Conservation (phyloP, 2,888 invertebrate species). For the Nesidiocoris tenuis region DNA sequence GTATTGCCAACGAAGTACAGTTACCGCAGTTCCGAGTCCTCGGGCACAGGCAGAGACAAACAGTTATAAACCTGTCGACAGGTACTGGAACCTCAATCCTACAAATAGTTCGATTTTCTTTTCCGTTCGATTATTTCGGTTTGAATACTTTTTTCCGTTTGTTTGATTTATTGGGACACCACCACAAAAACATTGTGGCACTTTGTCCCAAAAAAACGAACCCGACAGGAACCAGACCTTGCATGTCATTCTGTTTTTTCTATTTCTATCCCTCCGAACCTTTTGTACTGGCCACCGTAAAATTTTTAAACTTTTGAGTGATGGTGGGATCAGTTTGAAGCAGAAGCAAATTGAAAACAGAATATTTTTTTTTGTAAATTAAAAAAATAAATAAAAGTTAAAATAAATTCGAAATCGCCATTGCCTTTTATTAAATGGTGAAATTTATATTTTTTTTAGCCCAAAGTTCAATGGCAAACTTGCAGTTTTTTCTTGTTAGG, state of each 20-base stretch:
- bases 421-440: too few species aligned
- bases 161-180: conserved; percentile 4
- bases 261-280: not conserved
- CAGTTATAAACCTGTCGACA: conserved; percentile 92
- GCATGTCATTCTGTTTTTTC: conserved; percentile 5
- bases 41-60: conserved; percentile 92
- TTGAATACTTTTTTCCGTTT: not conserved
- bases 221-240: not conserved
- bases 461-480: too few species aligned
- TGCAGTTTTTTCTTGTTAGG: too few species aligned
- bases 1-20: conserved; percentile 92
- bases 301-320: too few species aligned
- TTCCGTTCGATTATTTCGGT: conserved; percentile 2
- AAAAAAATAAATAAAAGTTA: too few species aligned
- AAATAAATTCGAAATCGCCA: too few species aligned
- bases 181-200: not conserved
- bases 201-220: not conserved
- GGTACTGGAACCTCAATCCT: conserved; percentile 62
- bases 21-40: conserved; percentile 95
- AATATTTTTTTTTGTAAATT: too few species aligned
- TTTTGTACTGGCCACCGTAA: not conserved
- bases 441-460: too few species aligned
- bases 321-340: too few species aligned
- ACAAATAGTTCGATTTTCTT: conserved; percentile 3
- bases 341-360: too few species aligned